Base-by-base conservation (phyloP, 1,140 invertebrate genomes). In the Drosophila bocki region DNA sequence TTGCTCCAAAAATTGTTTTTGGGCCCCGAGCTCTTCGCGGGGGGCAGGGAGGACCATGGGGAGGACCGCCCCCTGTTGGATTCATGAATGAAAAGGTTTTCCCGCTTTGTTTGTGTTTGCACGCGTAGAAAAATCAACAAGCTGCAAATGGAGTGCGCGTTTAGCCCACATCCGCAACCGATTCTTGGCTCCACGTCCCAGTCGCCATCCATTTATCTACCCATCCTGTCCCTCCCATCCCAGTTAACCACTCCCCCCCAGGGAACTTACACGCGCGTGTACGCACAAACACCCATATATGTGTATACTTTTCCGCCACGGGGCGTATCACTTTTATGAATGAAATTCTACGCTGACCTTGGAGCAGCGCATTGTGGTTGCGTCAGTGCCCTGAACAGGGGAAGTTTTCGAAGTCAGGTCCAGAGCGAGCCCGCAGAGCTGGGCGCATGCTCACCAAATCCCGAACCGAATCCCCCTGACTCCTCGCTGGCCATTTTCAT, bases 341-440 rank as follows among this genome's bases (percentile, higher is more conserved):
- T 87, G 84, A 87, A 87, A 87, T 87, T 87, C 69, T 87, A 87
- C 84, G 84, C 84, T 88, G 84, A 87, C 84, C 84, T 87, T 87
- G 84, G 64, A 78, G n/a, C 75, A 77, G 44, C 75, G 75, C 75
- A 80, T 71, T 82, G 77, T 77, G 86, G 74, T 87, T 87, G 82
- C 84, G 84, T 87, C 84, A 87, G 84, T 77, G 72, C 60, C 70
- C 53, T 33, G 37, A 35, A 57, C 26, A 79, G 80, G 74, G 68
- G 70, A 82, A 64, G 48, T 45, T 76, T 64, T 76, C 74, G 72
- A 77, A 77, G 13, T 48, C 41, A 22, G 37, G 32, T 45, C 17
- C 26, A 45, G 33, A 13, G 19, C 12, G 15, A 47, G 13, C 2
- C 44, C 22, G 19, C 35, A 37, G 8, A 13, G 53, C 13, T 15